A percentile compares a stretch with the other conserved stretches of the same genome.
Evolutionary conservation across 2,797 vertebrate species (phyloP).

Genomic region (Acomys russatus): DNA sequence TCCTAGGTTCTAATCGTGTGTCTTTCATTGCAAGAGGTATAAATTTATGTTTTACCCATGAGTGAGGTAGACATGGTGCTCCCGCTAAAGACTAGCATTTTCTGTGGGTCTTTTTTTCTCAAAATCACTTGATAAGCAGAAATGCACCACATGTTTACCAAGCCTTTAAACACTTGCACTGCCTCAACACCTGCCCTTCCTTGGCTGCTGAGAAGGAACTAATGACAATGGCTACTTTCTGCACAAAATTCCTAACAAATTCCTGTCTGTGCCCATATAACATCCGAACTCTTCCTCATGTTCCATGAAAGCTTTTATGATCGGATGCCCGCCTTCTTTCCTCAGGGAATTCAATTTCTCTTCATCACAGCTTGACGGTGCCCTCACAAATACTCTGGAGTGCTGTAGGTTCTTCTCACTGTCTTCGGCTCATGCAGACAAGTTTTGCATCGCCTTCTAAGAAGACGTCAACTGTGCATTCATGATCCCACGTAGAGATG

Average conservation of each 20-base stretch:
- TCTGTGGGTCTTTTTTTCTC: not conserved
- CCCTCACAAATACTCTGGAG: not conserved
- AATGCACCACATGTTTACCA: not conserved
- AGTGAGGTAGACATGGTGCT: not conserved
- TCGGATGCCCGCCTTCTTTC: not conserved
- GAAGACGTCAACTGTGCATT: not conserved
- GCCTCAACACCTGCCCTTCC: not conserved
- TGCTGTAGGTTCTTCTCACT: not conserved
- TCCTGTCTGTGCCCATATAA: not conserved
- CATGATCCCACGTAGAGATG: not conserved
- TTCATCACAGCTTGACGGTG: not conserved
- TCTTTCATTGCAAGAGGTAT: not conserved
- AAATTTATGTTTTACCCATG: not conserved
- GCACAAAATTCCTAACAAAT: constrained; percentile 2
- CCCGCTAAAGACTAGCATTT: not conserved
- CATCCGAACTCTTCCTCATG: not conserved
- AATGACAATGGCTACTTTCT: not conserved
- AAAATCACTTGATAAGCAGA: not conserved
- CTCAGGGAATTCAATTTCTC: not conserved
- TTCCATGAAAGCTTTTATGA: not conserved
- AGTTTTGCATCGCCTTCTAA: not conserved
- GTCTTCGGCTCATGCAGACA: not conserved
- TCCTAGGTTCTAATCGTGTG: not conserved
- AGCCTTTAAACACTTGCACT: not conserved
- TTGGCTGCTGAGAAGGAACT: not conserved